Conservation (phyloP, 1,140 invertebrate species). For the Bathynomus jamesi region DNA sequence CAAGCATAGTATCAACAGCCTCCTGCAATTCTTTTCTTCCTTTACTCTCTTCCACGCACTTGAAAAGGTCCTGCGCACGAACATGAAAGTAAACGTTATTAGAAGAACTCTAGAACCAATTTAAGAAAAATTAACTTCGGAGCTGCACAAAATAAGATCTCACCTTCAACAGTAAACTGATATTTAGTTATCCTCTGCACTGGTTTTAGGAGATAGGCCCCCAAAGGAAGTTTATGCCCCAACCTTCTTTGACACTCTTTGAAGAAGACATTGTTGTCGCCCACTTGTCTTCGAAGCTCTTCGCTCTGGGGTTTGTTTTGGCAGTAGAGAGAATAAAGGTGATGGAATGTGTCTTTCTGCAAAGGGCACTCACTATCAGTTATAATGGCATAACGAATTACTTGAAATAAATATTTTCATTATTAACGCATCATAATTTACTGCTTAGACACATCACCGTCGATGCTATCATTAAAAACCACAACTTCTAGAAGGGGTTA, state of each 20-base stretch:
- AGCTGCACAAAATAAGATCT: no score
- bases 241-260: conserved; percentile 75
- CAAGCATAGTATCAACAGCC: conserved; percentile 85
- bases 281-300: conserved; percentile 71
- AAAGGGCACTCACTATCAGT: no score
- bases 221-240: conserved; percentile 84
- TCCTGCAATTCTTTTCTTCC: conserved; percentile 75
- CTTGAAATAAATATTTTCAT: no score
- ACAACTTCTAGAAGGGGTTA: no score
- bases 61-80: conserved; percentile 58
- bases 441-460: not conserved
- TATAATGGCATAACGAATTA: no score
- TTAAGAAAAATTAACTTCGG: no score
- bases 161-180: conserved; percentile 81
- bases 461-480: no score
- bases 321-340: conserved; percentile 91
- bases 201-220: conserved; percentile 92
- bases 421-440: no score
- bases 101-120: no score
- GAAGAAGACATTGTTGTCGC: conserved; percentile 66
- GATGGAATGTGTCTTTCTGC: conserved; percentile 79
- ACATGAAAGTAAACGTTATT: no score
- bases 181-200: conserved; percentile 98
- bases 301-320: conserved; percentile 93
- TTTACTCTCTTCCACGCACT: conserved; percentile 72